Conservation (phyloP, 2,797 vertebrate species). For the Serranus cabrilla region DNA sequence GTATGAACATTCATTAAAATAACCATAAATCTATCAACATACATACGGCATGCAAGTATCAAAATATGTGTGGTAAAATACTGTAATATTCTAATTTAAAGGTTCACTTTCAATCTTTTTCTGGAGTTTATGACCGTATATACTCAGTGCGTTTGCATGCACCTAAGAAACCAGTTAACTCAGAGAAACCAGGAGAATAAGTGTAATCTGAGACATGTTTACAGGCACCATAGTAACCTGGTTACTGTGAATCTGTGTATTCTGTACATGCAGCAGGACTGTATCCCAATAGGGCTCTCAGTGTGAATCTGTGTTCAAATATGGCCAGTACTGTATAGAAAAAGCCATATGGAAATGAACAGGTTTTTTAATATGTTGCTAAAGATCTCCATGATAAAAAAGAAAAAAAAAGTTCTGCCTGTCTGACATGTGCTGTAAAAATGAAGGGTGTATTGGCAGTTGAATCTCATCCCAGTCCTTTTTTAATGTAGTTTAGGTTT, state of each 20-base stretch:
- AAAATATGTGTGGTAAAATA: not conserved
- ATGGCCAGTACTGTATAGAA: not conserved
- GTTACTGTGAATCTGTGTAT: not conserved
- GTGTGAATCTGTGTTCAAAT: not conserved
- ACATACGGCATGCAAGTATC: not conserved
- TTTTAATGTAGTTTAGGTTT: slow-evolving; percentile 2
- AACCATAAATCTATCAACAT: not conserved
- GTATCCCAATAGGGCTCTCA: not conserved
- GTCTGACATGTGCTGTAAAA: slow-evolving; percentile 4
- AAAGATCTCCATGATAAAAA: not conserved
- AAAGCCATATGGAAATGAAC: not conserved
- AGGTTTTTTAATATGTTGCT: not conserved
- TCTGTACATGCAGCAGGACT: not conserved
- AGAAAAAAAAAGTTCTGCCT: slow-evolving; percentile 3
- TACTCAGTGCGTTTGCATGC: not conserved
- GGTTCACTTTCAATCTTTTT: not conserved
- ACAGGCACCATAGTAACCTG: not conserved
- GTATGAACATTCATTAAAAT: not conserved
- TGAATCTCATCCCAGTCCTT: slow-evolving; percentile 6
- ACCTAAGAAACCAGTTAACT: not conserved
- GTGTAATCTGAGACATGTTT: not conserved
- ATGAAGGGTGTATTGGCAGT: not conserved
- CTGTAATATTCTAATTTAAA: not conserved
- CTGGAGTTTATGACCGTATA: not conserved
- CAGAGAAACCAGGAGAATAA: not conserved